Percentiles rank a stretch among this genome's conserved stretches.
These are phyloP conservation scores for Onchidella celtica DNA, from an alignment of 2,888 invertebrate species.

Conservation along the genomic window DNA sequence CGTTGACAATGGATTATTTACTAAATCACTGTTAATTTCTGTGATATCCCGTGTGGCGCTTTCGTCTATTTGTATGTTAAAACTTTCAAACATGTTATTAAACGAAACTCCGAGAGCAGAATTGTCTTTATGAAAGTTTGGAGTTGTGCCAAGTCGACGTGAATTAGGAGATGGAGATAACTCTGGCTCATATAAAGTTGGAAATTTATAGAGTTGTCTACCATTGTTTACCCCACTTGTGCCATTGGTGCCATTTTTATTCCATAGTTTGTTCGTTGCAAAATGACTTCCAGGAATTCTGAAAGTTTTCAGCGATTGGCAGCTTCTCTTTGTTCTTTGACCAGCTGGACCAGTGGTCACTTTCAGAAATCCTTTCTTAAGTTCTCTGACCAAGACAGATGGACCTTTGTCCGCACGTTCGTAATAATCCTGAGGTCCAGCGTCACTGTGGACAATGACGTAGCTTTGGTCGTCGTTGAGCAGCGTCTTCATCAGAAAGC, in stretches of 20 bases:
- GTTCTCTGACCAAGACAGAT: slow-evolving; percentile 6
- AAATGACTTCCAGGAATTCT: too few relatives aligned
- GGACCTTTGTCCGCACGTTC: slow-evolving; percentile 25
- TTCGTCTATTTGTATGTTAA: too few relatives aligned
- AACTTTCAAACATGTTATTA: too few relatives aligned
- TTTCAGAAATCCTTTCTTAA: slow-evolving; percentile 2
- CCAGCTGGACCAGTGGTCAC: neutral
- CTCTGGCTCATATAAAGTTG: too few relatives aligned
- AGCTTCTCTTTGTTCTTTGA: neutral
- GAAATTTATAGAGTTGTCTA: neutral
- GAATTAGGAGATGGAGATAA: neutral
- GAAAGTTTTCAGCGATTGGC: neutral
- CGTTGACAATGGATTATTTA: too few relatives aligned
- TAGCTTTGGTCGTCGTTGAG: slow-evolving; percentile 10
- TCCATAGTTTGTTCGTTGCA: neutral
- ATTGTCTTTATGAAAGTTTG: too few relatives aligned
- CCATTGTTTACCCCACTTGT: neutral
- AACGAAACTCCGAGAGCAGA: too few relatives aligned
- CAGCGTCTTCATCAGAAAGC: slow-evolving; percentile 18
- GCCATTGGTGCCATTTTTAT: neutral
- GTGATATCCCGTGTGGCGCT: too few relatives aligned
- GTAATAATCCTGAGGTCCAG: neutral
- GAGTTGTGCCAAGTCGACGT: neutral
- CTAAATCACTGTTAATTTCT: too few relatives aligned
- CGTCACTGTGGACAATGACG: neutral